Conservation (phyloP, 2,888 invertebrate genomes). For the Lysandra bellargus region DNA sequence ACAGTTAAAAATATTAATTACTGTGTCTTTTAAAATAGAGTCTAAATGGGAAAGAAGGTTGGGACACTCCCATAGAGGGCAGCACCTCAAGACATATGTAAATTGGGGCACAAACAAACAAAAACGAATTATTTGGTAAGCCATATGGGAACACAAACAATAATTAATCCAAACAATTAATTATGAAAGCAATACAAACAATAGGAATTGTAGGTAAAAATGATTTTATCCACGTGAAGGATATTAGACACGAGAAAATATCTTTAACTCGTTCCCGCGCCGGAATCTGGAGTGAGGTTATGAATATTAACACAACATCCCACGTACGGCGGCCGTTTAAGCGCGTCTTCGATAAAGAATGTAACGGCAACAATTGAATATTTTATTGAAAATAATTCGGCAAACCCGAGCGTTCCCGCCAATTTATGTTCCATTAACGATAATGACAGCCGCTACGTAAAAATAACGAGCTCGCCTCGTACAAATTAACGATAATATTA, state of each 20-base stretch:
- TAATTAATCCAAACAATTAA: not conserved
- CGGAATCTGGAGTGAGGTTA: not conserved
- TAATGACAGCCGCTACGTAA: constrained; percentile 7
- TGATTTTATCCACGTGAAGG: not conserved
- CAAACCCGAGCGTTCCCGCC: not conserved
- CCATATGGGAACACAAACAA: no score
- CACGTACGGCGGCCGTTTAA: constrained; percentile 11
- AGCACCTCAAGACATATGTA: no score
- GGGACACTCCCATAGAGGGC: no score
- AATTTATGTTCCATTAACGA: constrained; percentile 4
- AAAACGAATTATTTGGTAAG: no score
- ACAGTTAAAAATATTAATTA: no score
- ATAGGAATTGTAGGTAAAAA: not conserved
- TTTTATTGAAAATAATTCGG: constrained; percentile 7
- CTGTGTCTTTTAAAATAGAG: no score
- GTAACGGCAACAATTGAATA: not conserved
- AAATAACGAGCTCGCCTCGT: not conserved
- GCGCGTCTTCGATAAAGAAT: constrained; percentile 1
- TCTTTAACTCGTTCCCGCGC: not conserved
- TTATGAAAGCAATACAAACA: not conserved
- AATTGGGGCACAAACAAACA: no score
- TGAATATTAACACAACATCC: not conserved
- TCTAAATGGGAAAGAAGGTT: no score
- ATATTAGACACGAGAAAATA: not conserved
- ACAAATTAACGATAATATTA: constrained; percentile 6